A percentile compares a stretch with the other conserved stretches of the same genome.
phyloP scores from a whole-genome alignment of 35 echinoderm and acorn worm genomes.

The Strongylocentrotus purpuratus region DNA sequence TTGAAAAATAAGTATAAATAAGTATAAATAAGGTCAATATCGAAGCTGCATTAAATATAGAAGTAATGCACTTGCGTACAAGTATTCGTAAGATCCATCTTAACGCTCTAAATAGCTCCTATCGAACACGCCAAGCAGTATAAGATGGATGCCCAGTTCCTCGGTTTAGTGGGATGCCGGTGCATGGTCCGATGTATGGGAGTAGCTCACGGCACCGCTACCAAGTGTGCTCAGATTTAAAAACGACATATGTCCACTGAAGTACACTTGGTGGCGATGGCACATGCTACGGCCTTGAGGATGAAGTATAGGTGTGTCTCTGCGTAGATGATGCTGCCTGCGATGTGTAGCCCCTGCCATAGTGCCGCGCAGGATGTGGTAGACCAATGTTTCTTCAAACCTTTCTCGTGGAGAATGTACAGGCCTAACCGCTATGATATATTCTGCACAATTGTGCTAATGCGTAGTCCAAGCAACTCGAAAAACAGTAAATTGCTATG shows the following conservation, averaged over 20 bases:
- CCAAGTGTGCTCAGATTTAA: conserved; percentile 98
- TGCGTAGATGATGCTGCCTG: background rate
- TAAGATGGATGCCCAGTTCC: background rate
- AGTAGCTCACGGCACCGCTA: conserved; percentile 96
- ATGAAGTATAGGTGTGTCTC: background rate
- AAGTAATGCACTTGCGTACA: background rate
- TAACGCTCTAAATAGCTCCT: background rate
- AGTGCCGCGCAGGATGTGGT: background rate
- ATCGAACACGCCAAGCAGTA: background rate
- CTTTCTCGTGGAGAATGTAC: background rate
- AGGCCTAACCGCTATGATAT: background rate
- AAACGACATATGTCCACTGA: conserved; percentile 66
- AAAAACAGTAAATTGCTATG: background rate
- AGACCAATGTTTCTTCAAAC: background rate
- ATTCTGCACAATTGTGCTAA: background rate
- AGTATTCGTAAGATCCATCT: background rate
- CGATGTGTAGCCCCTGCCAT: background rate
- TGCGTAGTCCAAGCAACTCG: background rate
- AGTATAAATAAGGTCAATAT: background rate
- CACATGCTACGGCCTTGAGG: conserved; percentile 72
- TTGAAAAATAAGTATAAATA: too few species aligned
- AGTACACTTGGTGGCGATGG: conserved; percentile 99
- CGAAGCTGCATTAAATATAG: background rate
- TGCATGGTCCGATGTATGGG: conserved; percentile 52
- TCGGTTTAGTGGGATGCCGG: background rate